Evolutionary conservation across 2,113 vertebrate species (phyloP).

Genomic region (Entomyzon cyanotis): DNA sequence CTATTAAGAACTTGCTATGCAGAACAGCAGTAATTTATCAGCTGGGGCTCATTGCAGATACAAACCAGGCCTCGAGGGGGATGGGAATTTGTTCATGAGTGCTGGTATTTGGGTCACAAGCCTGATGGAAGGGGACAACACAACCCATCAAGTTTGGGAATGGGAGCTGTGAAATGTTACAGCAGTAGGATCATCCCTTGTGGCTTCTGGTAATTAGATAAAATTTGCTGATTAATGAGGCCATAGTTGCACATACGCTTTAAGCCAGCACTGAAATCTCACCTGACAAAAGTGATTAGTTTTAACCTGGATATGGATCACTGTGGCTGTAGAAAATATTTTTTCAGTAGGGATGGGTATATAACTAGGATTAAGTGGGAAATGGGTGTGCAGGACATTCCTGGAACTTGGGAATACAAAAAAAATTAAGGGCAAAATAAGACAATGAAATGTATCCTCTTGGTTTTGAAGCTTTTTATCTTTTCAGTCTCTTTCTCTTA

Average conservation of each 20-base stretch:
- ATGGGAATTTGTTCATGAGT: neutral
- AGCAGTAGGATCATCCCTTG: constrained; percentile 20
- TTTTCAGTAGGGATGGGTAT: neutral
- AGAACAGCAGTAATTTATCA: neutral
- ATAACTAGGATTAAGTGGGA: neutral
- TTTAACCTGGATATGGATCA: constrained; percentile 14
- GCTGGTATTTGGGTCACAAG: constrained; percentile 42
- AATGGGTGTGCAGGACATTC: neutral
- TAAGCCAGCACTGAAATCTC: constrained; percentile 8
- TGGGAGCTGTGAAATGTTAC: neutral
- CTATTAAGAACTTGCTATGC: neutral
- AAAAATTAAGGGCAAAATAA: neutral
- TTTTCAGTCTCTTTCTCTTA: neutral
- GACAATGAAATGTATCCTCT: neutral
- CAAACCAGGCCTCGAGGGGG: neutral
- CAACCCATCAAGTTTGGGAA: neutral
- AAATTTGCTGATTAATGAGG: constrained; percentile 44
- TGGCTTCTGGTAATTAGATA: constrained; percentile 46
- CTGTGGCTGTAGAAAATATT: neutral
- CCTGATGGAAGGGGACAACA: neutral
- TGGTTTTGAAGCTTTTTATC: neutral
- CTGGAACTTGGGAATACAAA: neutral
- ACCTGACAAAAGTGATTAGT: constrained; percentile 22
- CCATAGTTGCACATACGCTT: neutral
- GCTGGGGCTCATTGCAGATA: neutral